These are phyloP conservation scores for Chelon auratus DNA, from an alignment of 2,797 vertebrate genomes.

Conservation along the genomic window DNA sequence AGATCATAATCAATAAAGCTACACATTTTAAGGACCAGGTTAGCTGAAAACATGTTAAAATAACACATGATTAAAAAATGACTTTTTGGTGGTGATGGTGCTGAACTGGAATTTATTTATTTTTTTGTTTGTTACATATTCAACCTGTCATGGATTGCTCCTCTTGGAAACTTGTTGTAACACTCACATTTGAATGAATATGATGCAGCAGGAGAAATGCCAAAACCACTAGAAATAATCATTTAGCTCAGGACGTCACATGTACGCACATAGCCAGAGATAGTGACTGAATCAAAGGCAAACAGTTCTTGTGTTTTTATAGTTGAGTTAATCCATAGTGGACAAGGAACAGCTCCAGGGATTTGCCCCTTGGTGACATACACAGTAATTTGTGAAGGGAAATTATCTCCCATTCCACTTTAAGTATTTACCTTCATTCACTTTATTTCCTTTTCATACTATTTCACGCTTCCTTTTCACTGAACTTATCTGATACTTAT, in stretches of 20 bases:
- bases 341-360: background rate
- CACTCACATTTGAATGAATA: background rate
- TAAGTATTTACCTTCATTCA: too few species aligned
- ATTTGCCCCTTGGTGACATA: too few species aligned
- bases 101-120: background rate
- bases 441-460: too few species aligned
- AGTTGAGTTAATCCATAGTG: background rate
- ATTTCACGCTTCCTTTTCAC: too few species aligned
- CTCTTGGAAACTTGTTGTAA: background rate
- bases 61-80: background rate
- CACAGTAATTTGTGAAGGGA: too few species aligned
- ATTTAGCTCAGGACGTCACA: constrained; percentile 47
- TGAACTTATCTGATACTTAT: too few species aligned
- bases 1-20: too few species aligned
- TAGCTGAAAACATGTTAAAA: too few species aligned
- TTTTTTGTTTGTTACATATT: background rate
- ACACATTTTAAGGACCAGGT: too few species aligned
- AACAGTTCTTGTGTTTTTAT: background rate
- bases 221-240: constrained; percentile 48
- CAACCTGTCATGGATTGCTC: background rate
- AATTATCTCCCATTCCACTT: too few species aligned
- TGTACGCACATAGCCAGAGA: constrained; percentile 19
- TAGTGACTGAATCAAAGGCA: constrained; percentile 4
- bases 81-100: background rate
- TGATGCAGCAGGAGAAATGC: background rate